Evolutionary conservation across 2,797 vertebrate species (phyloP), one percentile per base, ranked within the genome.

Genomic region (Hydrophis major): DNA sequence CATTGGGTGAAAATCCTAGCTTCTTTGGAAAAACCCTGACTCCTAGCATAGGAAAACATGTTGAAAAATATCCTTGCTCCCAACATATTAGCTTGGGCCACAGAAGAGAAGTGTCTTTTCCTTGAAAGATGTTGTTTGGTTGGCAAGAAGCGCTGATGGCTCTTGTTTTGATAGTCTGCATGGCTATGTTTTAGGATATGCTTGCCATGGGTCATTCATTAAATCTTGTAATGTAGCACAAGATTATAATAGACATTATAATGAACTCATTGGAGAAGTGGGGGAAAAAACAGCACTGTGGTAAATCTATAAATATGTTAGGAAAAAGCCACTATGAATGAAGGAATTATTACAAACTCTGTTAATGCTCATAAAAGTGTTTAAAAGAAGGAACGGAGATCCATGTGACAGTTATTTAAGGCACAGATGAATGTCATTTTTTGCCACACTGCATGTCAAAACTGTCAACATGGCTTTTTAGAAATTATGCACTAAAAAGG

Each of bases 331-430:
- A 89, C 92, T 94, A 27, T 94, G 94, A 94, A 47, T 90, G 94
- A 95, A 90, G 89, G 94, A 94, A 94, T 93, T 60, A 0, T 88
- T 16, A 27, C 93, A 66, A 89, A 37, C 86, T 93, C 89, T 96
- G 95, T 96, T 95, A 95, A 56, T 93, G 69, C 95, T 94, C 95
- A 91, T 90, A 94, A 96, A 96, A 94, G 93, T 42, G 18, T 90
- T 86, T 93, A 28, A 95, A 97, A 97, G 90, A 94, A 96, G 97
- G 97, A 97, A 98, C 95, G 60, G 93, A 56, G 13, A 25, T 87
- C 91, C 93, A 92, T 95, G 89, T 95, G 95, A 95, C 94, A 94
- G 95, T 94, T 96, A 97, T 96, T 97, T 97, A 91, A 96, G 95
- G 95, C 96, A 96, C 91, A 94, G 92, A 60, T 95, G 91, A 86